Conservation (phyloP, 2,888 invertebrate genomes). For the Heteromyza rotundicornis region DNA sequence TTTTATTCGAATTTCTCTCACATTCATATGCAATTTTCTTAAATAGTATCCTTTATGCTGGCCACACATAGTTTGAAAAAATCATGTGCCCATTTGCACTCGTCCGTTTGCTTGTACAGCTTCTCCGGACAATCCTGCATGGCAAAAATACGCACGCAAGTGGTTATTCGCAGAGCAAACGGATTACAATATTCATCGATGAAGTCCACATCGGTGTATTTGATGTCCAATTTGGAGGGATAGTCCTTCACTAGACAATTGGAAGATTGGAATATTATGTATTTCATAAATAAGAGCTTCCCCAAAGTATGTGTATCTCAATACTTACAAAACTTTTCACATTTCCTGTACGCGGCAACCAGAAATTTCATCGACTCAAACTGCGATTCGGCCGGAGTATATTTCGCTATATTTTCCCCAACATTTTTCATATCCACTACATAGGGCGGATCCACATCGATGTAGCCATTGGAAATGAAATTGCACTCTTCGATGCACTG, state of each 20-base stretch:
- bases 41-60: constrained; percentile 34
- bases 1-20: too few relatives aligned
- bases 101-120: constrained; percentile 31
- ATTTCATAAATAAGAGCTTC: neutral
- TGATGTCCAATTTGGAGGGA: constrained; percentile 28
- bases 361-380: constrained; percentile 26
- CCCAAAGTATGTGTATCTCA: neutral
- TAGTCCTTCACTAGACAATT: constrained; percentile 17
- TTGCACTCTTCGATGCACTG: constrained; percentile 47
- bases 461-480: constrained; percentile 39
- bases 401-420: constrained; percentile 25
- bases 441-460: constrained; percentile 38
- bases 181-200: constrained; percentile 37
- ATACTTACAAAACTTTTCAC: constrained; percentile 37
- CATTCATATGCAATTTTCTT: too few relatives aligned
- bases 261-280: too few relatives aligned
- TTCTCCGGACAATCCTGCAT: constrained; percentile 42
- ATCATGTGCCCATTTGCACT: constrained; percentile 35
- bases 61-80: constrained; percentile 41
- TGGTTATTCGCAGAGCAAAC: constrained; percentile 38
- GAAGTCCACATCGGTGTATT: constrained; percentile 41
- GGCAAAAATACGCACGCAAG: constrained; percentile 40
- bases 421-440: constrained; percentile 34
- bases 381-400: neutral
- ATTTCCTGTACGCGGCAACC: constrained; percentile 35